Base-by-base conservation (phyloP, 2,797 vertebrate genomes). In the Neoniphon sammara region DNA sequence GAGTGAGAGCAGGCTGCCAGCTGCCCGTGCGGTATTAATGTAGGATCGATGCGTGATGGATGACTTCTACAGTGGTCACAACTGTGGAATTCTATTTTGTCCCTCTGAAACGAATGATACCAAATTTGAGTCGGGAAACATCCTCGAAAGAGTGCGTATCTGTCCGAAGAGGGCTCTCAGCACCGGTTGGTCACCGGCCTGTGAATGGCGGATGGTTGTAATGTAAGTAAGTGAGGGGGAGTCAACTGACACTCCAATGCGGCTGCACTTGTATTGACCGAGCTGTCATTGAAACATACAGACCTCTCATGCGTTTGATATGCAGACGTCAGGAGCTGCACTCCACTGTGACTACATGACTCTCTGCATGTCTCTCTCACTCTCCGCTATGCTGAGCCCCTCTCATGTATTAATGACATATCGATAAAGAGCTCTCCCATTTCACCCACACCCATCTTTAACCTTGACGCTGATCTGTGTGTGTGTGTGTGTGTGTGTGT, bases 401-500 rank as follows among this genome's bases (percentile, higher is more conserved):
- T 75, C 81, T 78, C 64, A n/a, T 72, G 80, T 88, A 83, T 87
- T 80, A 73, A 85, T 86, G 82, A 82, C 86, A 52, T 56, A 81
- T 86, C 71, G 74, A 85, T 89, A 81, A 84, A 82, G 81, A 81
- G 62, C 69, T 78, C 88, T 89, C 81, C 73, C 27, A 20, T 89
- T 88, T 80, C 89, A 60, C 78, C 59, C 66, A n/a, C 82, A 66
- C 68, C 64, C 82, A 65, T 84, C 88, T 92, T 88, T 89, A 90
- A 92, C 90, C 91, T 92, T 92, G 88, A 73, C 62, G 85, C 82
- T 65, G 82, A 62, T 85, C 69, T 65, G 52, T 85, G 85, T 85
- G 76, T 87, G 88, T 82, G 39, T 63, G 42, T 46, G 20, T 46
- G 88, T 82, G 88, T 82, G 85, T 70, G 73, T 75, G 70, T 87